Conservation (phyloP, 2,113 vertebrate species). For the Seriola quinqueradiata region DNA sequence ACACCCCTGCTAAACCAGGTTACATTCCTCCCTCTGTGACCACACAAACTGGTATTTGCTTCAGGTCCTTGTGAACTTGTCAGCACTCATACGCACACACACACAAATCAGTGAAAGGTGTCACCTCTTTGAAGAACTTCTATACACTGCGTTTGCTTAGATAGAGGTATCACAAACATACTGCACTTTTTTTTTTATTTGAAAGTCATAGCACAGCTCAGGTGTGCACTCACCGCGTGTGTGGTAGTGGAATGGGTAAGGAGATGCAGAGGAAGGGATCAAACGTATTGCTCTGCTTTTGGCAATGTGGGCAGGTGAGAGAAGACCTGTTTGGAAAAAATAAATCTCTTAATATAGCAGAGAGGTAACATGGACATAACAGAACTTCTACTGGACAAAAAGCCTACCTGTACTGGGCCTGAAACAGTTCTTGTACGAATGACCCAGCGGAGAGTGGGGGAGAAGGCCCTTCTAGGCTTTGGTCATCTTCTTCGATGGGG, state of each 20-base stretch:
- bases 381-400: background rate
- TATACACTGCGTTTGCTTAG: background rate
- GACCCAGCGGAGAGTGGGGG: slow-evolving; percentile 92
- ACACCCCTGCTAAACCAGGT: slow-evolving; percentile 22
- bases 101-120: background rate
- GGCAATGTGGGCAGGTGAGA: slow-evolving; percentile 97
- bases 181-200: too few species aligned
- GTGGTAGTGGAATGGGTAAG: slow-evolving; percentile 95
- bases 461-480: slow-evolving; percentile 89
- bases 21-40: slow-evolving; percentile 29
- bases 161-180: background rate
- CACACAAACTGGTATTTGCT: slow-evolving; percentile 10
- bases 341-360: slow-evolving; percentile 1
- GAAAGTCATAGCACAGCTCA: background rate
- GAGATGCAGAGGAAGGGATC: slow-evolving; percentile 99
- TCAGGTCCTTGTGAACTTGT: slow-evolving; percentile 2
- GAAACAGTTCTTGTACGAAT: slow-evolving; percentile 98
- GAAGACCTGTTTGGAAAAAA: slow-evolving; percentile 88
- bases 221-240: slow-evolving; percentile 90
- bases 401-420: slow-evolving; percentile 96
- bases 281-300: slow-evolving; percentile 99
- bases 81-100: background rate
- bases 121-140: background rate
- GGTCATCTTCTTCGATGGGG: slow-evolving; percentile 90
- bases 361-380: background rate